Conservation (phyloP, 2,113 vertebrate genomes). For the Spermophilus dauricus region DNA sequence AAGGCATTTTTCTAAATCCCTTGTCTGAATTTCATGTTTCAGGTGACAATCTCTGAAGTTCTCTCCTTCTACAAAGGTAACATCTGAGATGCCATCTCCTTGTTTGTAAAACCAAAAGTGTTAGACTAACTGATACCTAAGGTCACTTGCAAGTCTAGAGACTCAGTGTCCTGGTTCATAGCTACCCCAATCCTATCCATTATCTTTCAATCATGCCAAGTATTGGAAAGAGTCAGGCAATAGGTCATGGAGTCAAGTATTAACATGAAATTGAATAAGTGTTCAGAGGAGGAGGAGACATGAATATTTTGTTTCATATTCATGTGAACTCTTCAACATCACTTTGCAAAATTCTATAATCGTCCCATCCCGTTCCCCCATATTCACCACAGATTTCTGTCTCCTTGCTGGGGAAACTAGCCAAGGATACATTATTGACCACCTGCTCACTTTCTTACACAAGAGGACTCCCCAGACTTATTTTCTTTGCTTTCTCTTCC, state of each 20-base stretch:
- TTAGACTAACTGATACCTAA: background rate
- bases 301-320: background rate
- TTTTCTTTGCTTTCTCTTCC: slow-evolving; percentile 84
- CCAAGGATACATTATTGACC: slow-evolving; percentile 74
- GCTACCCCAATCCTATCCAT: background rate
- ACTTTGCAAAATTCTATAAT: background rate
- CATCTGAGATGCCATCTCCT: background rate
- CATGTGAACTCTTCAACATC: background rate
- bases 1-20: background rate
- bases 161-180: background rate
- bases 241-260: background rate
- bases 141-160: background rate
- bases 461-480: slow-evolving; percentile 72
- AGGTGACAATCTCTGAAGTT: slow-evolving; percentile 39
- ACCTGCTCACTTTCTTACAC: slow-evolving; percentile 84
- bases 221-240: background rate
- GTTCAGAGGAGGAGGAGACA: background rate
- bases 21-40: background rate
- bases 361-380: background rate
- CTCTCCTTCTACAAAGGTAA: background rate
- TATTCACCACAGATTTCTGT: slow-evolving; percentile 60
- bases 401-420: slow-evolving; percentile 73
- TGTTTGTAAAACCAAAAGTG: background rate
- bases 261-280: background rate
- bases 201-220: background rate